Base-by-base conservation (phyloP, 2,888 invertebrate genomes). In the Heliconius hortense region DNA sequence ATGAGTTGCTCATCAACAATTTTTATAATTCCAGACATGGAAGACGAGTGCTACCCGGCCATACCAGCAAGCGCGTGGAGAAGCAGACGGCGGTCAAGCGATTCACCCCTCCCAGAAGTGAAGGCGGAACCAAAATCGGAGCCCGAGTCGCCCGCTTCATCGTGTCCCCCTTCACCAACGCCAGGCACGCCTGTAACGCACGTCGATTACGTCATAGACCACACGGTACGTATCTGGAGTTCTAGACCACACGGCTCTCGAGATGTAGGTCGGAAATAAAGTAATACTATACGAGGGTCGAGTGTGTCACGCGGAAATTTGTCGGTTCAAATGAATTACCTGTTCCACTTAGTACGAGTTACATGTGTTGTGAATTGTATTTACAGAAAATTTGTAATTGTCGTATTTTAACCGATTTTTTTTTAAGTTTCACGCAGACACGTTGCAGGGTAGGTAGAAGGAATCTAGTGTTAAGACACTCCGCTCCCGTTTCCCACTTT, bases 41-140 rank as follows among this genome's bases (percentile, higher is more conserved):
- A 98, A 89, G 97, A 98, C 84, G 98, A 98, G 87, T 97, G 97
- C 89, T 97, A 97, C 90, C 97, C 97, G 76, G 96, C 96, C 76
- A 97, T 97, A 87, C 96, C 97, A 79, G 95, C 97, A 88, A 91
- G 90, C 77, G 94, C 94, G 79, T 94, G 94, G 91, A 88, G 90
- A 81, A 90, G 90, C 81, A 86, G 91, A 80, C 84, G 90, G 75
- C 88, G 89, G 77, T 89, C 90, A 80, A 89, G 88, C 78, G 86
- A 87, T 11, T 90, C 89, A 3, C 87, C 88, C 10, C 86, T 86
- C 76, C 82, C 92, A 31, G 91, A 94, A 80, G 96, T 97, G 82
- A 97, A 97, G 90, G 96, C 96, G 75, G 97, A 97, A 85, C 97
- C 97, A 73, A 94, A 95, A 81, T 96, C 96, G 77, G 96, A 96